Evolutionary conservation across 1,140 invertebrate species (phyloP).

Genomic region (Drosophila prosaltans): DNA sequence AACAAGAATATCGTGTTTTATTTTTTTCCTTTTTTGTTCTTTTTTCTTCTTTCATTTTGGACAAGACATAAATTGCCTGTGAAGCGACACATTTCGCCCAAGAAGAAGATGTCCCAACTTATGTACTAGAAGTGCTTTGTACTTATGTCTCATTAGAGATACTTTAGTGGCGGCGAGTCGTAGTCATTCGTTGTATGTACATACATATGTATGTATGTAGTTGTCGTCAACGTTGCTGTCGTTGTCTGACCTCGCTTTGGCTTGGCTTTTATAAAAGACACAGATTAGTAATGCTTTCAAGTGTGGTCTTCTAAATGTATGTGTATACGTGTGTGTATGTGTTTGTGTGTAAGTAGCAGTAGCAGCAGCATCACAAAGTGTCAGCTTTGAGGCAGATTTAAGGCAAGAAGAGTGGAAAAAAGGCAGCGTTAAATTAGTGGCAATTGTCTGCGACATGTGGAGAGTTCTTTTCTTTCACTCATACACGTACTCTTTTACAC

Average conservation of each 20-base stretch:
- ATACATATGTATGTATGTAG: too few relatives aligned
- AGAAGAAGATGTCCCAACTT: conserved; percentile 52
- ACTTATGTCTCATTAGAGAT: conserved; percentile 79
- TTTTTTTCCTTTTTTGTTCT: background rate
- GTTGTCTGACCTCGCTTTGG: conserved; percentile 65
- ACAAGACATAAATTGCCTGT: conserved; percentile 37
- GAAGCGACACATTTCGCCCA: conserved; percentile 26
- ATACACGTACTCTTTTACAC: background rate
- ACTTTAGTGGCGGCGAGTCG: conserved; percentile 69
- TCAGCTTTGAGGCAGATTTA: conserved; percentile 78
- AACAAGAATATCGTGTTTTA: conserved; percentile 8
- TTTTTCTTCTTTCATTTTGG: conserved; percentile 11
- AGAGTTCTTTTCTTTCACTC: conserved; percentile 32
- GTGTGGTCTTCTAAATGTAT: conserved; percentile 44
- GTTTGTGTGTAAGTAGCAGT: conserved; percentile 72
- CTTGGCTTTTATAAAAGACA: conserved; percentile 72
- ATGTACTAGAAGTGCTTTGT: conserved; percentile 60
- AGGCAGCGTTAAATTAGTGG: conserved; percentile 76
- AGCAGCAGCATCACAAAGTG: conserved; percentile 55
- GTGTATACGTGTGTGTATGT: conserved; percentile 17
- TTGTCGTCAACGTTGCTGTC: conserved; percentile 20
- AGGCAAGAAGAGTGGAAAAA: conserved; percentile 70
- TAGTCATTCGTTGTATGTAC: background rate
- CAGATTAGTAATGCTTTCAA: conserved; percentile 77
- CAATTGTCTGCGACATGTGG: conserved; percentile 78